Conservation (phyloP, 2,888 invertebrate species). For the Tanaodytes sp. region DNA sequence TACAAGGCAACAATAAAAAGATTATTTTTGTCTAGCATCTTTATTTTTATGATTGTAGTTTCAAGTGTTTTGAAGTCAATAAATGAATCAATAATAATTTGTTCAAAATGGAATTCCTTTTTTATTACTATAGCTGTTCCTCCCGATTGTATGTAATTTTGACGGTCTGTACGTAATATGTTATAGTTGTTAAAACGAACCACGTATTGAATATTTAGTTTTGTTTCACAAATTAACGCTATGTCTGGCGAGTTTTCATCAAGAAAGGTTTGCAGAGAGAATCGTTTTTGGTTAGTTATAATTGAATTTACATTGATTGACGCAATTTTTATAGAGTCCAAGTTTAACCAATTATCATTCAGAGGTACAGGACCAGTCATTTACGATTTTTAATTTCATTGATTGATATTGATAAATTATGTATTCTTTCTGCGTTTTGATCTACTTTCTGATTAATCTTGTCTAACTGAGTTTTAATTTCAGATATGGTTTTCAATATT, state of each 20-base stretch:
- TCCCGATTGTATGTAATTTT: conserved; percentile 28
- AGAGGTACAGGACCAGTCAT: too few species aligned
- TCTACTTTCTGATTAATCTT: too few species aligned
- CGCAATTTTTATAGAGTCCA: too few species aligned
- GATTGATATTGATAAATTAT: too few species aligned
- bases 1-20: conserved; percentile 46
- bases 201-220: conserved; percentile 41
- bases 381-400: too few species aligned
- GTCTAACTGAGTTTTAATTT: neutral
- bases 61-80: conserved; percentile 25
- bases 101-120: conserved; percentile 29
- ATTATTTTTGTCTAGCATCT: conserved; percentile 19
- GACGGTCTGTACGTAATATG: conserved; percentile 41
- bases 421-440: too few species aligned
- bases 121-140: conserved; percentile 53
- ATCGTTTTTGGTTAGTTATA: conserved; percentile 33
- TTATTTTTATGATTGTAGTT: conserved; percentile 38
- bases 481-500: neutral
- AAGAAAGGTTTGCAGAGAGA: conserved; percentile 21
- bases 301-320: conserved; percentile 50
- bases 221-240: conserved; percentile 39
- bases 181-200: conserved; percentile 36
- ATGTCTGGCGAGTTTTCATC: conserved; percentile 26
- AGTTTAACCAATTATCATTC: too few species aligned
- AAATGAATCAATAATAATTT: conserved; percentile 6